Base-by-base conservation (phyloP, 2,888 invertebrate genomes). In the Deilephila elpenor region DNA sequence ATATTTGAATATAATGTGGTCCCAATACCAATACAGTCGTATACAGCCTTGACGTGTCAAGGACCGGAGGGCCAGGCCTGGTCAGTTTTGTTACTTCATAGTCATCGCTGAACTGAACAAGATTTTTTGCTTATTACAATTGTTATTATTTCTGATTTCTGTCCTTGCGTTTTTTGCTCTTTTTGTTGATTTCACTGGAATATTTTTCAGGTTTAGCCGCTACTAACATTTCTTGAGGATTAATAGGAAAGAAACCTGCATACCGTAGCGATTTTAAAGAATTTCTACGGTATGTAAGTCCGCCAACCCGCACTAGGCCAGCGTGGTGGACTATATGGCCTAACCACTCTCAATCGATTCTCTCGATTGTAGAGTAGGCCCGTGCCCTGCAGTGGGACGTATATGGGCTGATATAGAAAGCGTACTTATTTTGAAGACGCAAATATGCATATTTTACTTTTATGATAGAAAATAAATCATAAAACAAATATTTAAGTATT, bases 1-100 rank as follows among this genome's bases (percentile, higher is more conserved):
- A 75, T 72, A 88, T 90, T 89, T 88, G 86, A 91, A 89, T 90
- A 88, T 89, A 90, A 91, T 89, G 81, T 75, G 74, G 64, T 78
- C 77, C 74, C 76, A 78, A 53, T 72, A 72, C 25, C 59, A 64
- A 78, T 74, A 76, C 70, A 71, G 73, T n/a, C 34, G 37, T 61
- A 71, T 70, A 61, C 76, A 80, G 76, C 86, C 86, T 88, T 87
- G 84, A 80, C 74, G 75, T 83, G 86, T 88, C 86, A 86, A 84
- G 84, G 84, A 86, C 83, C 84, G 74, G 78, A 75, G 64, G 72
- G 77, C 64, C 67, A 67, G 59, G 29, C 64, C 37, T 56, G 4
- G 25, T 34, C 59, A 17, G 64, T 37, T 44, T 67, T 67, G 37
- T 59, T 72, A 32, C 25, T 64, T 73, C 62, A 32, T 64, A 64